Conservation (phyloP, 2,113 vertebrate species). For the Misgurnus anguillicaudatus region DNA sequence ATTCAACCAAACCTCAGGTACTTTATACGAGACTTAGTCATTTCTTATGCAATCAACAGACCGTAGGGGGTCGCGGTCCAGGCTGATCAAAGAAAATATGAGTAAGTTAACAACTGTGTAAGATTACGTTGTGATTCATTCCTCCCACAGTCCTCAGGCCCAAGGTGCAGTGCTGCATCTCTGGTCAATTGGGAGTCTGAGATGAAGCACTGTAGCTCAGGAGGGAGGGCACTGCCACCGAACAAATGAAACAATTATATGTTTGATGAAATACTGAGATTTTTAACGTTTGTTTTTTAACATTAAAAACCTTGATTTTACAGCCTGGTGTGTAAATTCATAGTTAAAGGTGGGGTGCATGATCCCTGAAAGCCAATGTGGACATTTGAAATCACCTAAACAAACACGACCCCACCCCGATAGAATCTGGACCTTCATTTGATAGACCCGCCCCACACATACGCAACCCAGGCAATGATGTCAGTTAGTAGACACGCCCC, state of each 20-base stretch:
- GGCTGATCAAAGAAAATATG: background rate
- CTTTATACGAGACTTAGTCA: conserved; percentile 1
- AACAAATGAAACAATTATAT: background rate
- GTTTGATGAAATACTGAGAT: background rate
- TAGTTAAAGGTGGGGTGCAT: too few species aligned
- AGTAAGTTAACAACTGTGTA: background rate
- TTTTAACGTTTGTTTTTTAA: too few species aligned
- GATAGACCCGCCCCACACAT: too few species aligned
- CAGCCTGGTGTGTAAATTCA: too few species aligned
- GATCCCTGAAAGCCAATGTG: too few species aligned
- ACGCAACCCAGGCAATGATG: too few species aligned
- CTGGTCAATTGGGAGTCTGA: conserved; percentile 99
- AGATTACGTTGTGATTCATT: conserved; percentile 52
- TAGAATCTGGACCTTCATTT: too few species aligned
- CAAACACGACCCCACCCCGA: too few species aligned
- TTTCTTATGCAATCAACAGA: background rate
- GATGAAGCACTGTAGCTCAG: conserved; percentile 99
- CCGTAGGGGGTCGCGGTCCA: background rate
- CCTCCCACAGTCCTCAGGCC: conserved; percentile 84
- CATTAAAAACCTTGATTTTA: background rate
- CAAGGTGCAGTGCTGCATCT: conserved; percentile 99
- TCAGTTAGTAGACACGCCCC: too few species aligned
- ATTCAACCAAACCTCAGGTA: background rate
- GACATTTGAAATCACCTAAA: too few species aligned
- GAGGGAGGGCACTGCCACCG: conserved; percentile 65